Evolutionary conservation across 1,140 invertebrate species (phyloP).

Genomic region (Eciton burchellii): DNA sequence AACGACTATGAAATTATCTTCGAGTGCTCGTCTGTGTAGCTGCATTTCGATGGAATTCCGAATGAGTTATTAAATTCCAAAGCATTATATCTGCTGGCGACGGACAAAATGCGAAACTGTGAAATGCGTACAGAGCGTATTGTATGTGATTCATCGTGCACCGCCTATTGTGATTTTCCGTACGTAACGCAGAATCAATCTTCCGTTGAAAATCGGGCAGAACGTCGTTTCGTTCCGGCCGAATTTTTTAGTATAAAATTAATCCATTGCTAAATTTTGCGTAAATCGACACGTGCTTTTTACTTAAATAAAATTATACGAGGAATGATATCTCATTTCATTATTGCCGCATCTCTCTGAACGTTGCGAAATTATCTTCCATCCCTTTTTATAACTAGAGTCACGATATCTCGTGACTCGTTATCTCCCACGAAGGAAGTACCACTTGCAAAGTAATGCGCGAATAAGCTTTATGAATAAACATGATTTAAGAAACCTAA

Average conservation of each 20-base stretch:
- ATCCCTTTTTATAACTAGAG: too few species aligned
- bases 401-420: not conserved
- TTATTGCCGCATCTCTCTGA: not conserved
- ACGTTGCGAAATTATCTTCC: not conserved
- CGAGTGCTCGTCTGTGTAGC: not conserved
- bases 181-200: not conserved
- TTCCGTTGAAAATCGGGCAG: not conserved
- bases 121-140: not conserved
- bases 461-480: slow-evolving; percentile 25
- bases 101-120: not conserved
- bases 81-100: not conserved
- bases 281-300: not conserved
- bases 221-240: not conserved
- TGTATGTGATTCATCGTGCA: not conserved
- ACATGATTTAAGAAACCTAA: not conserved
- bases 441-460: too few species aligned
- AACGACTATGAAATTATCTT: slow-evolving; percentile 30
- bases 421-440: too few species aligned
- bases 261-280: not conserved
- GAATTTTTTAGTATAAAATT: not conserved
- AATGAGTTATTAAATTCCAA: slow-evolving; percentile 36
- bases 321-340: not conserved
- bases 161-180: not conserved
- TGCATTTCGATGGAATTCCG: not conserved
- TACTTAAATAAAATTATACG: not conserved